These are phyloP conservation scores for Pterocles orientalis DNA, from an alignment of 2,113 vertebrate species.

Conservation along the genomic window DNA sequence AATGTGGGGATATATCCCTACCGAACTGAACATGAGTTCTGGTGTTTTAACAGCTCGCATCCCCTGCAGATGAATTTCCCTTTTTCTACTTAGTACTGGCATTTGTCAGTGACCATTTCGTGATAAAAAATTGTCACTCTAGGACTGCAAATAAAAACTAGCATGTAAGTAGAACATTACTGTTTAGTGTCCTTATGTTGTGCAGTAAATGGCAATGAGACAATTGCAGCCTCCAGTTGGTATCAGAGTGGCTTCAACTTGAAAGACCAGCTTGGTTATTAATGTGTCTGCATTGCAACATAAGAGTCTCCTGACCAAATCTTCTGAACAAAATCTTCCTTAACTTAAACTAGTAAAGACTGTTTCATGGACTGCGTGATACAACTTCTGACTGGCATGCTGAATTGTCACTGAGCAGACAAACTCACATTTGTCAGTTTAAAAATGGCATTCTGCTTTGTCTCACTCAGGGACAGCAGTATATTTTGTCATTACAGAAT, in stretches of 20 bases:
- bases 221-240: background rate
- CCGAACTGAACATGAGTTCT: background rate
- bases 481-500: background rate
- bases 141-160: background rate
- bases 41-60: background rate
- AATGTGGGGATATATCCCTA: background rate
- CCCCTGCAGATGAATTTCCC: background rate
- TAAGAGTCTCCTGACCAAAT: background rate
- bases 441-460: background rate
- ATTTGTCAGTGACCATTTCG: background rate
- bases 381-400: background rate
- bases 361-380: background rate
- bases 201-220: background rate
- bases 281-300: background rate
- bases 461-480: background rate
- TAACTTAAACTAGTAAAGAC: background rate
- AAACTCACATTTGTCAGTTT: background rate
- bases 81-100: background rate
- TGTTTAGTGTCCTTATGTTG: background rate
- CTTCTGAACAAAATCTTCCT: background rate
- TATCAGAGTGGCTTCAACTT: background rate
- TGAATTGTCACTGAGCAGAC: background rate
- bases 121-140: background rate
- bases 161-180: background rate
- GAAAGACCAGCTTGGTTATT: background rate